A percentile compares a stretch with the other conserved stretches of the same genome.
These are phyloP conservation scores for Theretra japonica DNA, from an alignment of 2,888 invertebrate species.

Conservation along the genomic window DNA sequence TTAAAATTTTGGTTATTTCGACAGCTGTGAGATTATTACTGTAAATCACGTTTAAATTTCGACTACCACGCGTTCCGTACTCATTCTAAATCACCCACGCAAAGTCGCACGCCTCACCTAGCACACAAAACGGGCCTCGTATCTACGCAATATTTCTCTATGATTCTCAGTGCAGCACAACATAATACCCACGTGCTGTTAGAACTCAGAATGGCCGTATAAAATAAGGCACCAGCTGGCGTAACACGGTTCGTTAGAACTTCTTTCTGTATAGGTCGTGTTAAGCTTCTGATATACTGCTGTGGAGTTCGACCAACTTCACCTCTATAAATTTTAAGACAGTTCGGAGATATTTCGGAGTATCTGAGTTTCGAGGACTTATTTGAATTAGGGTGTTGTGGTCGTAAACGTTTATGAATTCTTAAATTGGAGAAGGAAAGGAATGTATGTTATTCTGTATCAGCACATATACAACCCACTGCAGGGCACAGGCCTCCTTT, in stretches of 20 bases:
- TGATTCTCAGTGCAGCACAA: slow-evolving; percentile 41
- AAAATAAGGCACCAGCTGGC: slow-evolving; percentile 63
- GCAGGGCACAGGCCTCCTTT: too few relatives aligned
- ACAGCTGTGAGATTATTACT: too few relatives aligned
- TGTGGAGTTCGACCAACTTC: slow-evolving; percentile 19
- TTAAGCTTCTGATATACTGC: slow-evolving; percentile 39
- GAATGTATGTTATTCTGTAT: too few relatives aligned
- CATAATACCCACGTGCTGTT: slow-evolving; percentile 53
- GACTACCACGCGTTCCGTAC: neutral
- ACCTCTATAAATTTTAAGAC: slow-evolving; percentile 8
- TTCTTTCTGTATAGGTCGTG: slow-evolving; percentile 56
- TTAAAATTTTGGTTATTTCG: too few relatives aligned
- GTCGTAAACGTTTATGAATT: neutral
- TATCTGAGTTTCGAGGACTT: neutral
- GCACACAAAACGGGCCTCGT: neutral
- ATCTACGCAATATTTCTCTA: slow-evolving; percentile 39
- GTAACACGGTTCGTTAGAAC: slow-evolving; percentile 62
- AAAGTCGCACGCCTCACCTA: neutral
- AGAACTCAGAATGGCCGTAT: slow-evolving; percentile 56
- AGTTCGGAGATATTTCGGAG: neutral
- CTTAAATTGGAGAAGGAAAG: too few relatives aligned
- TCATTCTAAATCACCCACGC: neutral
- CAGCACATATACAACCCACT: too few relatives aligned
- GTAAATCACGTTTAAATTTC: too few relatives aligned
- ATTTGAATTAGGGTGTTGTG: neutral